Evolutionary conservation across 2,888 invertebrate species (phyloP).

Genomic region (Megaustenia siamemsis): DNA sequence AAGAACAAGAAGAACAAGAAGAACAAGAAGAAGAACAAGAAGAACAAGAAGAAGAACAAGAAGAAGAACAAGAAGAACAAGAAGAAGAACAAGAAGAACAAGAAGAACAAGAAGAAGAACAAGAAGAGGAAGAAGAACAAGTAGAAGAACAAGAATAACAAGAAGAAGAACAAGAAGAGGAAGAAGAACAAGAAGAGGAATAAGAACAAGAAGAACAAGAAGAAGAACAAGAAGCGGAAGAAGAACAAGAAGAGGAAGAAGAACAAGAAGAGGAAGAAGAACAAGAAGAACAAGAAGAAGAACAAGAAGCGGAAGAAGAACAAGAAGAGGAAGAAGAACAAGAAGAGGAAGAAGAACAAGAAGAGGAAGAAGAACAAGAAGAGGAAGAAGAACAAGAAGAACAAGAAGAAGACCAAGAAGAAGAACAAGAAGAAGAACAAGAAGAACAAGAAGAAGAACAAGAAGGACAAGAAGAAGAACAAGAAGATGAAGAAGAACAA

Average conservation of each 20-base stretch:
- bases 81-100: slow-evolving; percentile 31
- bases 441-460: slow-evolving; percentile 11
- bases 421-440: slow-evolving; percentile 29
- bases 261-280: neutral
- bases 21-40: slow-evolving; percentile 38
- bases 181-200: slow-evolving; percentile 26
- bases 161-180: slow-evolving; percentile 33
- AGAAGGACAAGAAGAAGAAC: slow-evolving; percentile 20
- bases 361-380: slow-evolving; percentile 37
- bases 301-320: slow-evolving; percentile 25
- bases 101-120: slow-evolving; percentile 10
- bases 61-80: slow-evolving; percentile 22
- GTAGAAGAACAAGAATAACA: slow-evolving; percentile 37
- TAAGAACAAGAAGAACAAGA: slow-evolving; percentile 22
- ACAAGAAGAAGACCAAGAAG: neutral
- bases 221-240: neutral
- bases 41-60: slow-evolving; percentile 38
- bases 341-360: slow-evolving; percentile 29
- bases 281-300: slow-evolving; percentile 26
- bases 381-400: slow-evolving; percentile 30
- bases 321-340: slow-evolving; percentile 23
- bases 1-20: slow-evolving; percentile 19
- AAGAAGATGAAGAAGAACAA: slow-evolving; percentile 36
- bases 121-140: slow-evolving; percentile 32
- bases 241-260: slow-evolving; percentile 24